Evolutionary conservation across 2,113 vertebrate genomes (phyloP), one percentile per base, ranked within the genome.

Genomic region (Otocyon megalotis): DNA sequence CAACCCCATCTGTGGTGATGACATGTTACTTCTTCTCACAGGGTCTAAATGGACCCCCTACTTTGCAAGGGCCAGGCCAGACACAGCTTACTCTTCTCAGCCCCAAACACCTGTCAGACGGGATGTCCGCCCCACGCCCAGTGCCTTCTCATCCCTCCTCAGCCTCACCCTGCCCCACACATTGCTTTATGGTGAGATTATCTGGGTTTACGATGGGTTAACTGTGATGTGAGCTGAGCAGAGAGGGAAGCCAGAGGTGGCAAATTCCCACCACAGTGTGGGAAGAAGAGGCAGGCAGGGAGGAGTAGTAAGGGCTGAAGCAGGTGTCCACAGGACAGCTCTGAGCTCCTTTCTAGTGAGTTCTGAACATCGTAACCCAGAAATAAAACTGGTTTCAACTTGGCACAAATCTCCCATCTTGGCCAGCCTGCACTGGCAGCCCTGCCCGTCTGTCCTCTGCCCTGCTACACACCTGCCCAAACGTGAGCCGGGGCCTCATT

Each of bases 151-250:
- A 5, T 9, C 16, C 58, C 72, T 53, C 30, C 54, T 53, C 6
- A 1, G 77, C 28, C n/a, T 74, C 35, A 5, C 10, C 12, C 11
- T 0, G 32, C 4, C 43, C 81, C 15, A 0, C 17, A 0, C 0
- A 8, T 24, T 20, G 17, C 67, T 50, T 54, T 35, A 30, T 22
- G 30, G 11, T 4, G 20, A 14, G 9, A 0, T 16, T 19, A 0
- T 56, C 22, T 37, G 30, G 7, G 37, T 11, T 2, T 24, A 37
- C 22, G 56, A 43, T 1, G 48, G 48, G 43, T 28, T 35, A 8
- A 1, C 14, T 7, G 3, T 2, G 5, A 56, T 2, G 12, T 50
- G 50, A 37, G 37, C 92, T 71, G 83, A 82, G 50, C 17, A 14
- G 22, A 85, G 26, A 84, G 74, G 54, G 53, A 71, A 60, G 58